These are phyloP conservation scores for Linyphia triangularis DNA, from an alignment of 2,888 invertebrate genomes.

Conservation along the genomic window DNA sequence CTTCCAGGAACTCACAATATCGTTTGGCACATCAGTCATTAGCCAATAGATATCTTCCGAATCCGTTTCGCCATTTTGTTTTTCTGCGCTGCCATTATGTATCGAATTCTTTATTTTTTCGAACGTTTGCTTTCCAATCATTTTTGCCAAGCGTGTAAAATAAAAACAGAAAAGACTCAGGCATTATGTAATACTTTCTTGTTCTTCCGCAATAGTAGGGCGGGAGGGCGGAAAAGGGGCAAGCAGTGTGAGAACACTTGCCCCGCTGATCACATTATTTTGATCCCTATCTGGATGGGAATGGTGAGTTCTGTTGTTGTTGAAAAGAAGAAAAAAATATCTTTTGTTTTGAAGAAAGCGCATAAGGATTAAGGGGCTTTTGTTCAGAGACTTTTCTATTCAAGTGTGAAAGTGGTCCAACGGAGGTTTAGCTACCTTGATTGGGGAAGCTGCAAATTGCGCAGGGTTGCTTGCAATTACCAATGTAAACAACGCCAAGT, in stretches of 20 bases:
- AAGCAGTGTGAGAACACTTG: constrained; percentile 45
- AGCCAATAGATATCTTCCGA: constrained; percentile 10
- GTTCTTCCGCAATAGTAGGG: constrained; percentile 35
- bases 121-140: constrained; percentile 7
- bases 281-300: constrained; percentile 43
- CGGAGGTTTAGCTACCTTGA: constrained; percentile 54
- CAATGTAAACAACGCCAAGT: neutral
- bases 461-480: constrained; percentile 40
- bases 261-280: constrained; percentile 65
- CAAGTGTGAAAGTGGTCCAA: constrained; percentile 66
- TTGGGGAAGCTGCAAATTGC: constrained; percentile 38
- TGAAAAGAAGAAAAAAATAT: constrained; percentile 23
- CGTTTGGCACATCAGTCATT: constrained; percentile 23
- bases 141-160: constrained; percentile 31
- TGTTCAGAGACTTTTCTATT: constrained; percentile 55
- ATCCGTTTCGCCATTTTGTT: constrained; percentile 54
- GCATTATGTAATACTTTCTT: constrained; percentile 59
- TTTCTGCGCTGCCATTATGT: constrained; percentile 28
- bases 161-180: constrained; percentile 31
- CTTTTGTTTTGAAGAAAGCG: constrained; percentile 67
- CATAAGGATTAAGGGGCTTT: constrained; percentile 48
- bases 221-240: constrained; percentile 35
- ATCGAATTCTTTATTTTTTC: constrained; percentile 2
- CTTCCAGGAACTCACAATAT: constrained; percentile 51
- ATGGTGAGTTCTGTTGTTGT: constrained; percentile 23